Base-by-base conservation (phyloP, 2,113 vertebrate species). In the Sprattus sprattus region DNA sequence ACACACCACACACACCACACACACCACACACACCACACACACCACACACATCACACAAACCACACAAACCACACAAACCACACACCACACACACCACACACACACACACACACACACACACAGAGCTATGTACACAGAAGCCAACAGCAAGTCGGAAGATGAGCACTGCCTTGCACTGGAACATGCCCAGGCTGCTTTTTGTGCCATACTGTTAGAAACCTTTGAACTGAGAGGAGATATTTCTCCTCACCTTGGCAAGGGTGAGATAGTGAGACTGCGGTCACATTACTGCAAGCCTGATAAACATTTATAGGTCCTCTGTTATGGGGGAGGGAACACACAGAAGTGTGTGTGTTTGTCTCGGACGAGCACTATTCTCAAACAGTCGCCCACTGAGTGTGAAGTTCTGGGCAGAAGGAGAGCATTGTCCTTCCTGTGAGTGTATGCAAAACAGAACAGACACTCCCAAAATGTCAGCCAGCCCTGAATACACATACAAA, bases 401-500 rank as follows among this genome's bases (percentile, higher is more conserved):
- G 71, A 32, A 39, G 71, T 32, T 78, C 71, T 32, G 71, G 71
- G 28, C 25, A 32, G 3, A 32, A 15, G 28, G 71, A 78, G 71
- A 39, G 71, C 71, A 32, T 78, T 78, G 71, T 78, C 32, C 25
- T 78, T 4, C 28, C 71, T 78, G 71, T 78, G 71, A 78, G 71
- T 13, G 71, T 78, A 78, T 78, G 71, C 71, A 78, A 78, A 78
- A 39, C 71, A 39, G 28, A 28, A 78, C 28, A 11, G 25, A 28
- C 10, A 28, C 67, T 15, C 25, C 11, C 71, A 78, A 78, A 78
- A 78, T 78, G 71, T 78, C 71, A 78, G 67, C 67, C 28, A 75
- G 25, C 25, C n/a, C n/a, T 78, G 28, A 78, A 32, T 71, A 78
- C 71, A 78, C 71, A 78, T 32, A 39, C 28, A 32, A 11, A 39